Conservation (phyloP, 2,888 invertebrate genomes). For the Amiota minor region DNA sequence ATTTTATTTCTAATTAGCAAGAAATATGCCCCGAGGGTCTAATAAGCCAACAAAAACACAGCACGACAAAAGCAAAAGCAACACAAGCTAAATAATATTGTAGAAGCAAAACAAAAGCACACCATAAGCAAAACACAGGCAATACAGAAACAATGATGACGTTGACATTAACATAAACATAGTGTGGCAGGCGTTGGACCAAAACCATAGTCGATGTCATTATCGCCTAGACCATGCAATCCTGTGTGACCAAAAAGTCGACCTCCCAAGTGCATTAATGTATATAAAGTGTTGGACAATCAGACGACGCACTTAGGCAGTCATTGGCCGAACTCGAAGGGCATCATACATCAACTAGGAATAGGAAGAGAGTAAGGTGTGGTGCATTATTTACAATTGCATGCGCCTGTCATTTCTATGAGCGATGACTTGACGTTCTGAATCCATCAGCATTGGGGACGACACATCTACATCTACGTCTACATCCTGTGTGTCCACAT, state of each 20-base stretch:
- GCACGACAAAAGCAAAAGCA: neutral
- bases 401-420: constrained; percentile 8
- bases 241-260: no score
- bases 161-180: neutral
- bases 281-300: neutral
- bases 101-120: neutral
- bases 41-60: constrained; percentile 21
- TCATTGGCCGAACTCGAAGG: neutral
- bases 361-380: no score
- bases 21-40: constrained; percentile 14
- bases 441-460: no score
- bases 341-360: no score
- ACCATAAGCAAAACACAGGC: no score
- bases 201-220: neutral
- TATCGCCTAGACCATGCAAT: no score
- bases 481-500: neutral
- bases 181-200: neutral
- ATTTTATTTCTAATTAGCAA: constrained; percentile 17
- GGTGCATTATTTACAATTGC: neutral
- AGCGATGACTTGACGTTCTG: neutral
- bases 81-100: neutral
- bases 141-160: neutral
- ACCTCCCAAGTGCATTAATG: constrained; percentile 21
- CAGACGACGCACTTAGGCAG: neutral
- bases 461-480: no score